Conservation (phyloP, 2,888 invertebrate genomes). For the Ormyrus labotus region DNA sequence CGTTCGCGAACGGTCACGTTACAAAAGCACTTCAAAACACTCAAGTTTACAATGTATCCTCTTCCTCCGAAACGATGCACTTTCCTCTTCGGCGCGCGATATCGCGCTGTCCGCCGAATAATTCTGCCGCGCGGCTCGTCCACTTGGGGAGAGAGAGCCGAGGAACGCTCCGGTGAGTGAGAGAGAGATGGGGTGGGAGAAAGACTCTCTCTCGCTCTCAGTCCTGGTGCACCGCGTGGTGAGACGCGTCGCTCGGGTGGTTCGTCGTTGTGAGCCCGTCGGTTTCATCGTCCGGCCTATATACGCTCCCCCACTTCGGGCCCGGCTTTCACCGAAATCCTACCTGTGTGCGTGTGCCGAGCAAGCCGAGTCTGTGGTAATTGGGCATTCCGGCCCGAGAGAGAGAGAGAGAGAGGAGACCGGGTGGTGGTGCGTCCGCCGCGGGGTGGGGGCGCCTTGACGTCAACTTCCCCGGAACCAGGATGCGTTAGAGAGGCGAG, state of each 20-base stretch:
- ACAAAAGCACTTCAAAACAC: not conserved
- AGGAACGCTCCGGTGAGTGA: too few species aligned
- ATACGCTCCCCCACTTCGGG: slow-evolving; percentile 72
- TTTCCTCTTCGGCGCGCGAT: not conserved
- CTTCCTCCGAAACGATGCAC: not conserved
- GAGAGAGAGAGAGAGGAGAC: slow-evolving; percentile 15
- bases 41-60: slow-evolving; percentile 12
- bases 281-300: slow-evolving; percentile 72
- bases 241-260: slow-evolving; percentile 60
- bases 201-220: slow-evolving; percentile 17
- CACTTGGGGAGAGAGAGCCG: too few species aligned
- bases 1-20: not conserved
- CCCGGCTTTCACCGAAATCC: slow-evolving; percentile 70
- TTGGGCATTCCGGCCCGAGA: slow-evolving; percentile 16
- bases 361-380: too few species aligned
- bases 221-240: slow-evolving; percentile 57
- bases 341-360: too few species aligned
- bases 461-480: too few species aligned
- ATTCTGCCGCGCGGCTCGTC: too few species aligned
- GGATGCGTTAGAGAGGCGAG: too few species aligned
- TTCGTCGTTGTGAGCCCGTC: slow-evolving; percentile 70
- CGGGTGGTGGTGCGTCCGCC: not conserved
- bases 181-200: too few species aligned
- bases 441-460: too few species aligned
- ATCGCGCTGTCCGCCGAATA: too few species aligned